A percentile compares a stretch with the other conserved stretches of the same genome.
phyloP scores from a whole-genome alignment of 2,888 invertebrate species.

The Incurvaria masculella region DNA sequence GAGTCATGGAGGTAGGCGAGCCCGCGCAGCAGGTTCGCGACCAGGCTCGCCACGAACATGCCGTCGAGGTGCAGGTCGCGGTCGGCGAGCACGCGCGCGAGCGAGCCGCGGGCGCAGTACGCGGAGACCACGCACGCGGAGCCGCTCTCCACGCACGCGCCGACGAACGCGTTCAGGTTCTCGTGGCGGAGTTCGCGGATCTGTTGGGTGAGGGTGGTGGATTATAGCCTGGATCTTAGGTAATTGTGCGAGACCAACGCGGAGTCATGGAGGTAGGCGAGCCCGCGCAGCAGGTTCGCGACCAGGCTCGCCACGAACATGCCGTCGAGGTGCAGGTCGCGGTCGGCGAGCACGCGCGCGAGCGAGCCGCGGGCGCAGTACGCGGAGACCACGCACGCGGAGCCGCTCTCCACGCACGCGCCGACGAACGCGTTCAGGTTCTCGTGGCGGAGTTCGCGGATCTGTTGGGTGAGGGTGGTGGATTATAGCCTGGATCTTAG shows the following conservation, averaged over 20 bases:
- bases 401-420: conserved; percentile 75
- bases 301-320: conserved; percentile 91
- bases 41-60: conserved; percentile 88
- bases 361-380: conserved; percentile 83
- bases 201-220: conserved; percentile 31
- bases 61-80: conserved; percentile 82
- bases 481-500: conserved; percentile 76
- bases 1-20: conserved; percentile 81
- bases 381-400: conserved; percentile 71
- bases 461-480: conserved; percentile 38
- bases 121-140: conserved; percentile 72
- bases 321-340: conserved; percentile 81
- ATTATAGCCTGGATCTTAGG: conserved; percentile 77
- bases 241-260: conserved; percentile 82
- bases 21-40: conserved; percentile 83
- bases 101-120: conserved; percentile 79
- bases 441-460: conserved; percentile 77
- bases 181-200: conserved; percentile 79
- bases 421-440: conserved; percentile 83
- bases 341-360: conserved; percentile 69
- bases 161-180: conserved; percentile 79
- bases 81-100: conserved; percentile 72
- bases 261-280: conserved; percentile 80
- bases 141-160: conserved; percentile 78
- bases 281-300: conserved; percentile 80